Evolutionary conservation across 2,113 vertebrate genomes (phyloP), one percentile per base, ranked within the genome.

Genomic region (Conger conger): DNA sequence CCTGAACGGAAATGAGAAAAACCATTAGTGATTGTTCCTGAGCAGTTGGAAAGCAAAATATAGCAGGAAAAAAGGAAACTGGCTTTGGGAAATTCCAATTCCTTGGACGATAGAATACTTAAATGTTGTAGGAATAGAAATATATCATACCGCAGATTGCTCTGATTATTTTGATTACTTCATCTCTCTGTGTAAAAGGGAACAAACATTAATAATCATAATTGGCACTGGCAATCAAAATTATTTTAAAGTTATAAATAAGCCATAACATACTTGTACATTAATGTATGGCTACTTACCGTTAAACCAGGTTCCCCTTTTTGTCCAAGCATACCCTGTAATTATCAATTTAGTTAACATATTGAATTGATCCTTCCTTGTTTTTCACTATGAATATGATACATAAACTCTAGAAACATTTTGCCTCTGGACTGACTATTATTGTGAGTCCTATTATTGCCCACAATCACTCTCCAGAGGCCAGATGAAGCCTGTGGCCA

Each of bases 61-160:
- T 68, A 45, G 63, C 18, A 45, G 60, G 73, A 77, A 16, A 84
- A 80, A 83, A 42, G 77, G 20, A 80, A n/a, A 80, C 27, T 81
- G 1, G 82, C 37, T 53, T 23, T 63, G 5, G 6, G 18, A 20
- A 63, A 8, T 23, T 27, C 57, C 18, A 63, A 63, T 63, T 63
- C 2, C 3, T 23, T 27, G 18, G 20, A 9, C 23, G 57, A 27
- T 63, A 23, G 1, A 57, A 16, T 50, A 50, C 27, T 63, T 63
- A 23, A 73, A 73, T n/a, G 27, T 33, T 13, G n/a, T 73, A 27
- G 27, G n/a, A 13, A 73, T 4, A 18, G 2, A n/a, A 23, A 73
- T 11, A 73, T 4, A 60, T 87, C 94, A 96, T 96, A 97, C 97
- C 96, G 91, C 96, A 97, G 86, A 97, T 96, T 91, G 97, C 96